Evolutionary conservation across 2,888 invertebrate genomes (phyloP).

Genomic region (Yponomeuta plumbellus): DNA sequence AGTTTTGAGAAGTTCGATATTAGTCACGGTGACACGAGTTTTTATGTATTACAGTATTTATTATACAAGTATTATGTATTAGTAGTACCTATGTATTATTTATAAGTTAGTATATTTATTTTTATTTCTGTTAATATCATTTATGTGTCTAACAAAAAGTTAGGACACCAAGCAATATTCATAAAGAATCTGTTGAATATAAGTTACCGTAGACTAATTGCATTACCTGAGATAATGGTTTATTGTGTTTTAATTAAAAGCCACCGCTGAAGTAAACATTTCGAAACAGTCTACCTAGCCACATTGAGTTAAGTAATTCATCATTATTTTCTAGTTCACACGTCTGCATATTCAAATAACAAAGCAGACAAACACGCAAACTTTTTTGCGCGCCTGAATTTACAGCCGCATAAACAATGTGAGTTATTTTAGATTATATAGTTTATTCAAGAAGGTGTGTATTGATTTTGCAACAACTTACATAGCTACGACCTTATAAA

Average conservation of each 20-base stretch:
- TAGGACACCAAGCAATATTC: no score
- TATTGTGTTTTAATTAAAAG: background rate
- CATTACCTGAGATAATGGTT: background rate
- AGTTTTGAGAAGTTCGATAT: no score
- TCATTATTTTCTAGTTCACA: constrained; percentile 3
- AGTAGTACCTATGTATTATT: no score
- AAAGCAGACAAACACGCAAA: background rate
- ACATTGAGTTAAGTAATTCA: background rate
- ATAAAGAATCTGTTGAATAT: no score
- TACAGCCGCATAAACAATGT: background rate
- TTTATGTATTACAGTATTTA: no score
- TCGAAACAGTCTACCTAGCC: background rate
- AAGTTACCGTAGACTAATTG: background rate
- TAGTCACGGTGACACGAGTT: no score
- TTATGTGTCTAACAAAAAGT: no score
- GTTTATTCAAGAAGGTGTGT: background rate
- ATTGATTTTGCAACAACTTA: no score
- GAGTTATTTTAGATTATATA: background rate
- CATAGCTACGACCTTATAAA: no score
- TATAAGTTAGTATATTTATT: no score
- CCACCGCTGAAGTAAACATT: background rate
- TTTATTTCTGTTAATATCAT: no score
- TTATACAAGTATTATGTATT: no score
- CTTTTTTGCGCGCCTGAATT: background rate
- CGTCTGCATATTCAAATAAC: constrained; percentile 1